phyloP scores from a whole-genome alignment of 2,113 vertebrate genomes.

The Cheilinus undulatus region DNA sequence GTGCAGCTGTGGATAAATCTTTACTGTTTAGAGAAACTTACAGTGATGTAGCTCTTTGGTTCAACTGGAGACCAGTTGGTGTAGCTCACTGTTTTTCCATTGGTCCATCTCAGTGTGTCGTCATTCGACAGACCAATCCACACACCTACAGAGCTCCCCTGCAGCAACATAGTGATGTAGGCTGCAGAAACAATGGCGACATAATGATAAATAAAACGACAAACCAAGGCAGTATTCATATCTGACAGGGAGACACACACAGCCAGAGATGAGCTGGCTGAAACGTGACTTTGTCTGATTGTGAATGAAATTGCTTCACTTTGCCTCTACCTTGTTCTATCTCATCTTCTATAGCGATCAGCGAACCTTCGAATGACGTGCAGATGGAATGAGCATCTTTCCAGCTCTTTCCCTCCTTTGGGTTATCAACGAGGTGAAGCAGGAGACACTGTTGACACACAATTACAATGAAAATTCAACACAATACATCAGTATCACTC shows the following conservation, averaged over 20 bases:
- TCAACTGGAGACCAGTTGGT: constrained; percentile 92
- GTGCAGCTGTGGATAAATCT: too few species aligned
- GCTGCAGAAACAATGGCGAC: constrained; percentile 77
- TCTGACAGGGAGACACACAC: neutral
- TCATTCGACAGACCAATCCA: constrained; percentile 90
- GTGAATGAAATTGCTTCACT: neutral
- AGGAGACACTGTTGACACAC: constrained; percentile 87
- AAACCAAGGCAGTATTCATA: neutral
- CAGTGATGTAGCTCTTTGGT: constrained; percentile 70
- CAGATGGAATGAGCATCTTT: constrained; percentile 88
- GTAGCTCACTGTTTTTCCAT: constrained; percentile 83
- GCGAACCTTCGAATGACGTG: constrained; percentile 80
- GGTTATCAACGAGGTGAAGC: constrained; percentile 86
- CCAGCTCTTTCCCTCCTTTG: constrained; percentile 86
- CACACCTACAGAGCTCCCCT: constrained; percentile 86
- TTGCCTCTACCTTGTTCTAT: constrained; percentile 90
- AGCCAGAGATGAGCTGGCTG: neutral
- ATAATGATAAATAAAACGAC: neutral
- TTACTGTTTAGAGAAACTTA: constrained; percentile 46
- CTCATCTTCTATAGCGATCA: constrained; percentile 88
- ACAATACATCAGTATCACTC: neutral
- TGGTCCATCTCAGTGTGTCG: constrained; percentile 86
- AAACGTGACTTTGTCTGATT: neutral
- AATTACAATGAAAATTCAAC: constrained; percentile 21
- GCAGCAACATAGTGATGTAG: constrained; percentile 94